Conservation (phyloP, 2,888 invertebrate genomes). For the Adelphocoris suturalis region DNA sequence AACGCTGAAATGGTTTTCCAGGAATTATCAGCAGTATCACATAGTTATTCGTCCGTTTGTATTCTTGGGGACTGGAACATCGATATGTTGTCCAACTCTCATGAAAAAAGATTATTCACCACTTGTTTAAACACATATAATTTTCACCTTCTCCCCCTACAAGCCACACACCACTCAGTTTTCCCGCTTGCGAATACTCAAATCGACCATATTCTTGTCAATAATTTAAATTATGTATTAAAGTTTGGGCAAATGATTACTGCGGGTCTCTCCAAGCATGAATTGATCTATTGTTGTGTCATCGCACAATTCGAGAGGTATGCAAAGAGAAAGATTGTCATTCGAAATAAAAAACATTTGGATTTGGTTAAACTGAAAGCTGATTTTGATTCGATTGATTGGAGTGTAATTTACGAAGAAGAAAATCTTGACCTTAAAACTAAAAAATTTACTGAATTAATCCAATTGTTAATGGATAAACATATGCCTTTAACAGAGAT, state of each 20-base stretch:
- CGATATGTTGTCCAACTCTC: neutral
- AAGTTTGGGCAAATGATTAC: slow-evolving; percentile 2
- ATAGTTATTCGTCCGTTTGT: neutral
- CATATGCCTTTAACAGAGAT: slow-evolving; percentile 5
- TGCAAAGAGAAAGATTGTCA: neutral
- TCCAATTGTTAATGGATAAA: neutral
- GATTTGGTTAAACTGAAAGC: neutral
- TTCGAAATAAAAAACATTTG: neutral
- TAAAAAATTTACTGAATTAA: neutral
- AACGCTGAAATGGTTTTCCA: too few relatives aligned
- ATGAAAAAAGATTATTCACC: neutral
- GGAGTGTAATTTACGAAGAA: neutral
- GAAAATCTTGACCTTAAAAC: neutral
- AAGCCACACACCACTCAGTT: slow-evolving; percentile 12
- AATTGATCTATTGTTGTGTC: neutral
- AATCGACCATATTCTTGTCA: slow-evolving; percentile 15
- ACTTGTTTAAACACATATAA: neutral
- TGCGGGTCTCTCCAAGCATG: slow-evolving; percentile 9
- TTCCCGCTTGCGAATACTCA: slow-evolving; percentile 12
- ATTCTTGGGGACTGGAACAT: slow-evolving; percentile 11
- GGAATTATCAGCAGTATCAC: too few relatives aligned
- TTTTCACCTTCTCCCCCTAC: neutral
- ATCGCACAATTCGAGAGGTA: neutral
- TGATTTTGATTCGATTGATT: slow-evolving; percentile 4
- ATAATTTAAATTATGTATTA: neutral